phyloP scores from a whole-genome alignment of 2,113 vertebrate genomes.

The Notiomystis cincta region DNA sequence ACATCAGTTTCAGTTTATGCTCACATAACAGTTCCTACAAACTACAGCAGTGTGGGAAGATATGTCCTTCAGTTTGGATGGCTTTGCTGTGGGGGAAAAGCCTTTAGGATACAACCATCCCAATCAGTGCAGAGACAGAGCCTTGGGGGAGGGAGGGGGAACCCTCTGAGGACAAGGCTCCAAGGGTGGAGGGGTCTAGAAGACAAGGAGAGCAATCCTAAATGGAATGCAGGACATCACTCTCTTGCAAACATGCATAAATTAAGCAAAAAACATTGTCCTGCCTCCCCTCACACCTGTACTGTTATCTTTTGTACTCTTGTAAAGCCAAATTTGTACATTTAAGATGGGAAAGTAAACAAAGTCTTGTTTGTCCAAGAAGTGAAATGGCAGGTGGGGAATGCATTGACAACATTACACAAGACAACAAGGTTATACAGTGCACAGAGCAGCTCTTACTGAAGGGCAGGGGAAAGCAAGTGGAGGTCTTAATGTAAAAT shows the following conservation, averaged over 20 bases:
- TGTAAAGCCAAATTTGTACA: background rate
- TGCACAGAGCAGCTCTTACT: background rate
- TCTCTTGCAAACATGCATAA: background rate
- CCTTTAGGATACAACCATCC: background rate
- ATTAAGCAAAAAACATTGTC: background rate
- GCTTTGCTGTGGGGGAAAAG: background rate
- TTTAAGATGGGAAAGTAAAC: conserved; percentile 12
- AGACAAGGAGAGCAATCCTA: background rate
- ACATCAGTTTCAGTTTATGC: background rate
- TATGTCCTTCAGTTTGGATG: background rate
- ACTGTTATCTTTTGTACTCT: background rate
- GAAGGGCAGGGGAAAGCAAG: background rate
- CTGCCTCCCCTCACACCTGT: background rate
- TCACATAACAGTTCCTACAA: background rate
- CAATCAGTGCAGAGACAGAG: background rate
- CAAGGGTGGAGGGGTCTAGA: background rate
- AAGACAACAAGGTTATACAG: background rate
- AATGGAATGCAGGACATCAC: background rate
- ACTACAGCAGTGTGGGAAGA: background rate
- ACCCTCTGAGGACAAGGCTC: accelerated
- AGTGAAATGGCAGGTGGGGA: background rate
- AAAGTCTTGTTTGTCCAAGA: background rate
- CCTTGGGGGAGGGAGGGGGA: background rate
- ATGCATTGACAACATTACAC: background rate
- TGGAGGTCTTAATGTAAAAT: background rate